Base-by-base conservation (phyloP, 2,113 vertebrate genomes). In the Hiodon tergisus region DNA sequence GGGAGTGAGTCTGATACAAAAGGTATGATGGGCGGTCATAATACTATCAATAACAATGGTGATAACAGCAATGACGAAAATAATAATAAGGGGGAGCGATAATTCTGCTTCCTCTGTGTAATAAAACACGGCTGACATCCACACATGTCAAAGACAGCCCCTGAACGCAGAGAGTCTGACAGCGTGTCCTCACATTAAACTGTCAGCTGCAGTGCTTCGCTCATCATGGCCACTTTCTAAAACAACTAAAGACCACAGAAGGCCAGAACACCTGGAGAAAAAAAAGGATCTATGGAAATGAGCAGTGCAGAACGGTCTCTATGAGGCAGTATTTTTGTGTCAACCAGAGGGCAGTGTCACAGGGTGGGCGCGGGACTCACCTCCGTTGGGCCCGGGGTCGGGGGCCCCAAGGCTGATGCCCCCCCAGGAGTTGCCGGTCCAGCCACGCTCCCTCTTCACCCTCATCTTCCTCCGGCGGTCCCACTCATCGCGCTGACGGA, bases 361-460 rank as follows among this genome's bases (percentile, higher is more conserved):
- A 31, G 31, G 31, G 31, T 17, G 31, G 61, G 17, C 3, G 7
- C 10, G 4, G 6, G 9, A 3, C 80, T 83, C 86, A 99, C 97
- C 97, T 96, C 96, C 95, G 48, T 91, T 93, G 50, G 94, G 97
- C 17, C 95, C 94, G 0, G 94, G 94, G 77, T 96, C 95, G 2
- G 96, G 96, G 53, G 88, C 77, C 13, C 95, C 95, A 13, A 98
- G 81, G 67, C 96, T 88, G 84, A 91, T 76, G 5, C 97, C 97
- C 4, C 96, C 95, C 96, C 94, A 97, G 0, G 91, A 90, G 68
- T 63, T 86, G 46, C 97, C 96, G 0, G 94, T 96, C 96, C 97
- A 99, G 7, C 97, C 96, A 72, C 95, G 90, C 61, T 95, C 93
- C 70, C 87, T 90, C 83, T 95, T 97, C 17, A 95, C 2, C 85